Base-by-base conservation (phyloP, 1,140 invertebrate genomes). In the Thalassaphorura encarpata region DNA sequence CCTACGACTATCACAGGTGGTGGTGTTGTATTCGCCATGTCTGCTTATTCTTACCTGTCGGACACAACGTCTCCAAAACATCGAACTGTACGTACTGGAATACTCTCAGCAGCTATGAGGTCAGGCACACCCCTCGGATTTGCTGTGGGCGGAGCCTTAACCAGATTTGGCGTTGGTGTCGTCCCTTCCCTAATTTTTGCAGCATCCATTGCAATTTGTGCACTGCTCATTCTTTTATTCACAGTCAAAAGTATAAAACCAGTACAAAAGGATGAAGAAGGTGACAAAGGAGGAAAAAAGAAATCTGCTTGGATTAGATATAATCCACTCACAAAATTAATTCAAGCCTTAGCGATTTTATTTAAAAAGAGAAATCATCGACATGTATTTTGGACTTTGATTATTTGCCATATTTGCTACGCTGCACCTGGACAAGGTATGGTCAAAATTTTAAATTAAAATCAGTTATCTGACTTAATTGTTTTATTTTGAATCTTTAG, bases 91-190 rank as follows among this genome's bases (percentile, higher is more conserved):
- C 11, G 48, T 6, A 50, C 48, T 6, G 48, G 48, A 19, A 23
- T 50, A 6, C 19, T 50, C 24, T 11, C 3, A 4, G 48, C 48
- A 5, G 6, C 26, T 11, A 5, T 31, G 3, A 6, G 28, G 13
- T 50, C 28, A n/a, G 48, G 48, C 4, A 31, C 28, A 18, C 48
- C 48, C 3, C 3, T 50, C 11, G 48, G 48, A 3, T 50, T 50
- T 21, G 48, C 48, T 6, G 33, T 50, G 3, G 48, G 48, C 4
- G 48, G 48, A 19, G 29, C 28, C 16, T 19, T 50, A 23, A 50
- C 48, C 4, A 50, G 19, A 50, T 31, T 31, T 3, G 19, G 19
- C 4, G 28, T 50, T 4, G 26, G 29, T 6, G 8, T 11, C 18
- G 11, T 31, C 4, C 11, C 29, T 19, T 23, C 16, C 13, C 28